Conservation (phyloP, 2,888 invertebrate species). For the Blera fallax region DNA sequence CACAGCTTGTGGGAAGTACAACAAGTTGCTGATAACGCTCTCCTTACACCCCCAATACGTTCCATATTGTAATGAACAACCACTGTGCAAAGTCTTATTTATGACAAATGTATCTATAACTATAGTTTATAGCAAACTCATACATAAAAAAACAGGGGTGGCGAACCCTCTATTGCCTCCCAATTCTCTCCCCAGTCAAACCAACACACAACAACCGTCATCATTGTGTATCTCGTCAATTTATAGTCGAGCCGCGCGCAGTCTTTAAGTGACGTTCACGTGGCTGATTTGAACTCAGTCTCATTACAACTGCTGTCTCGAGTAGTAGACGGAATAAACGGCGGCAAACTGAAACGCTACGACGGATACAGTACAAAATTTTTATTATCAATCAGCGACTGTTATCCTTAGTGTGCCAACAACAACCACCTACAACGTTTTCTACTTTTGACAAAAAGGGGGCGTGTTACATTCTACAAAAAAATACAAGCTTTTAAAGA, state of each 20-base stretch:
- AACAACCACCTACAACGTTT: not conserved
- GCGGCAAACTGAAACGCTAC: conserved; percentile 33
- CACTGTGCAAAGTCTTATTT: conserved; percentile 41
- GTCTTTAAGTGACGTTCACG: conserved; percentile 58
- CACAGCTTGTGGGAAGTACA: conserved; percentile 23
- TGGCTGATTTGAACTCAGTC: conserved; percentile 76
- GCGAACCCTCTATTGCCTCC: not conserved
- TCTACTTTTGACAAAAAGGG: conserved; percentile 26
- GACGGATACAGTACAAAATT: conserved; percentile 68
- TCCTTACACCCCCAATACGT: not conserved
- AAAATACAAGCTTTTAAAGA: not conserved
- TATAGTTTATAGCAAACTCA: not conserved
- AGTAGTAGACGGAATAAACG: conserved; percentile 76
- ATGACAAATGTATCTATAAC: not conserved
- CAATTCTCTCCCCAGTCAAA: not conserved
- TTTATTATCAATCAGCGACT: conserved; percentile 55
- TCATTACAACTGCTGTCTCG: conserved; percentile 80
- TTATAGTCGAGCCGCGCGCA: conserved; percentile 1
- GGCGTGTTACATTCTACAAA: conserved; percentile 23
- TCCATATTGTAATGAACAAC: conserved; percentile 3
- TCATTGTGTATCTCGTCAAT: conserved; percentile 53
- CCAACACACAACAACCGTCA: conserved; percentile 2
- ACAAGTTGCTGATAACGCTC: conserved; percentile 5
- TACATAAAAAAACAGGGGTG: not conserved
- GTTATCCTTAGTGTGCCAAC: conserved; percentile 61